phyloP scores from a whole-genome alignment of 2,113 vertebrate genomes.

The Penelope pileata region DNA sequence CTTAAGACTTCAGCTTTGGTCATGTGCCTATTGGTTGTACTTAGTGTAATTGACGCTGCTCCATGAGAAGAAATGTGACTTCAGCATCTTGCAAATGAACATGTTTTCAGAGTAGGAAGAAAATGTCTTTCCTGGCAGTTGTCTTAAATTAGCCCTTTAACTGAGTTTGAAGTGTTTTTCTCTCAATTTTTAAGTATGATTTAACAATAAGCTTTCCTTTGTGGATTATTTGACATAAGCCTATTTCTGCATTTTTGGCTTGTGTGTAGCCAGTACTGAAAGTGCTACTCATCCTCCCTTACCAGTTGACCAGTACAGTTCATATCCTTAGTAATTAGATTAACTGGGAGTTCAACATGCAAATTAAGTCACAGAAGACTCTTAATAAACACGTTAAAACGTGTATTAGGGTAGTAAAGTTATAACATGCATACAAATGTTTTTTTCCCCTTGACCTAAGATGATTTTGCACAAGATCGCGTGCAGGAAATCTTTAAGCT shows the following conservation, averaged over 20 bases:
- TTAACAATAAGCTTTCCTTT: not conserved
- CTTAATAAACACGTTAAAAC: not conserved
- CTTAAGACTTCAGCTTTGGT: not conserved
- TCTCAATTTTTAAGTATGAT: not conserved
- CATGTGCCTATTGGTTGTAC: not conserved
- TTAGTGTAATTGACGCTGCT: not conserved
- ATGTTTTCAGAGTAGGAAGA: not conserved
- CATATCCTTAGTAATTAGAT: not conserved
- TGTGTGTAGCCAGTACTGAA: not conserved
- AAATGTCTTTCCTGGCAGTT: not conserved
- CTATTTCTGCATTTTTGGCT: not conserved
- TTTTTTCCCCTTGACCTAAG: not conserved
- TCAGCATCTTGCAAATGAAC: not conserved
- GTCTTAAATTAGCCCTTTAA: not conserved
- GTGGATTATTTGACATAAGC: not conserved
- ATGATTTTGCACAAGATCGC: not conserved
- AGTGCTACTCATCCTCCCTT: not conserved
- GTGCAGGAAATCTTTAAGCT: not conserved
- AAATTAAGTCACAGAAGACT: not conserved
- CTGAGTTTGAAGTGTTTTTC: not conserved
- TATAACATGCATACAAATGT: not conserved
- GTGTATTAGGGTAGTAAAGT: not conserved
- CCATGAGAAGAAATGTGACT: not conserved
- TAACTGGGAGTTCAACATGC: not conserved
- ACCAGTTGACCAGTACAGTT: not conserved